A percentile compares a stretch with the other conserved stretches of the same genome.
Evolutionary conservation across 2,888 invertebrate genomes (phyloP).

Genomic region (Tetramorium bicarinatum): DNA sequence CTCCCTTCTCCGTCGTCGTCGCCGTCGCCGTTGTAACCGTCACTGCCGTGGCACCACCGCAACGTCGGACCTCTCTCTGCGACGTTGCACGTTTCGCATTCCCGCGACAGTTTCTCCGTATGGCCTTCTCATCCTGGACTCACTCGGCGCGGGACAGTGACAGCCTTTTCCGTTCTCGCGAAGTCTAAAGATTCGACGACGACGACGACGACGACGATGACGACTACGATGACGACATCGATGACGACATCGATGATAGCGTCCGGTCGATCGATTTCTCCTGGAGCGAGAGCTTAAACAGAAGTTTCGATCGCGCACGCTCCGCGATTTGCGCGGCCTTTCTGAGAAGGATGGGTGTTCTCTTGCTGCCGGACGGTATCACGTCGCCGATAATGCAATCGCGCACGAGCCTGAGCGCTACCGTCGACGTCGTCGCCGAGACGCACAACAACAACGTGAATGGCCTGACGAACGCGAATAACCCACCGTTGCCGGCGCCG

Average conservation of each 20-base stretch:
- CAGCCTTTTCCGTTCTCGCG: conserved; percentile 60
- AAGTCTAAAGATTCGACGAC: conserved; percentile 12
- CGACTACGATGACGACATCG: not conserved
- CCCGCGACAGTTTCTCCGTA: conserved; percentile 60
- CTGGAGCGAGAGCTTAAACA: not conserved
- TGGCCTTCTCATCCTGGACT: conserved; percentile 55
- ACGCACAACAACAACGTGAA: conserved; percentile 75
- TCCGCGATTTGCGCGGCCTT: not conserved
- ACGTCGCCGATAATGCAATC: conserved; percentile 73
- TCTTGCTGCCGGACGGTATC: conserved; percentile 82
- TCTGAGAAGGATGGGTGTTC: conserved; percentile 82
- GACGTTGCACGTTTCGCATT: conserved; percentile 69
- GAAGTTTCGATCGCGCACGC: conserved; percentile 24
- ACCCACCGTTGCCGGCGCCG: conserved; percentile 43
- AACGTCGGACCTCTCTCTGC: conserved; percentile 70
- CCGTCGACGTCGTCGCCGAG: conserved; percentile 64
- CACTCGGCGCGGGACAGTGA: conserved; percentile 37
- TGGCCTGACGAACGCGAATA: conserved; percentile 75
- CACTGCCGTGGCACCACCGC: conserved; percentile 54
- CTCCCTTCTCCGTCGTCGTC: conserved; percentile 32
- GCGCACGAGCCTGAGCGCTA: conserved; percentile 75
- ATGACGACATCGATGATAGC: conserved; percentile 1
- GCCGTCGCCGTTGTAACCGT: conserved; percentile 3
- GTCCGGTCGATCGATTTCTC: not conserved
- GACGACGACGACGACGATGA: not conserved